Base-by-base conservation (phyloP, 2,888 invertebrate species). In the Cephus pulcher region DNA sequence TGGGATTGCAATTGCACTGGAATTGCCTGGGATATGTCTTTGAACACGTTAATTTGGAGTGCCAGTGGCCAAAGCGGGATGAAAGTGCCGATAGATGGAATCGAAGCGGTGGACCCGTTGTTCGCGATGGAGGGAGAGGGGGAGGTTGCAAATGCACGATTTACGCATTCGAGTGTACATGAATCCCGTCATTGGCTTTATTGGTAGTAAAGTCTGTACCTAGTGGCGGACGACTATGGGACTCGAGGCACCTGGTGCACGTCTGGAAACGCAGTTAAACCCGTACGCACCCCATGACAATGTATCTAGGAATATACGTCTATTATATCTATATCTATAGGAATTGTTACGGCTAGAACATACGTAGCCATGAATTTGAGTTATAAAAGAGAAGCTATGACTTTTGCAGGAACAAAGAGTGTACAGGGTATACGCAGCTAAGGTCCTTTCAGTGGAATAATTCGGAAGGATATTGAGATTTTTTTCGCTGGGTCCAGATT, bases 161-260 rank as follows among this genome's bases (percentile, higher is more conserved):
- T 88, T 87, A 87, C 85, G 88, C 86, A 87, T 89, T 84, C 85
- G 86, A 84, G 80, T 86, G 87, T 85, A 88, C 86, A 85, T 85
- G 88, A 86, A 87, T 86, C 86, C 88, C 85, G 88, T 87, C 88
- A 88, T 88, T 90, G 88, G 87, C 85, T 89, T 89, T 89, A 89
- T 89, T 86, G 89, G 87, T 85, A 86, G 85, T 89, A 90, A 90
- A 89, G 86, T 88, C 87, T 84, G 83, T 85, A 88, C 56, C 56
- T 56, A 56, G 85, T 81, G 84, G 82, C 83, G 86, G 87, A 89
- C 86, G 86, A 87, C 86, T 85, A 84, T 84, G 84, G 85, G 80
- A 80, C 82, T 81, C 80, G 82, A 82, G 84, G 86, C 89, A 89
- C 89, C 89, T 89, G 89, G 86, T 87, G 84, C 88, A 84, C 88